A percentile compares a stretch with the other conserved stretches of the same genome.
phyloP scores from a whole-genome alignment of 2,888 invertebrate genomes.

The Macrosoma leucophasiata region DNA sequence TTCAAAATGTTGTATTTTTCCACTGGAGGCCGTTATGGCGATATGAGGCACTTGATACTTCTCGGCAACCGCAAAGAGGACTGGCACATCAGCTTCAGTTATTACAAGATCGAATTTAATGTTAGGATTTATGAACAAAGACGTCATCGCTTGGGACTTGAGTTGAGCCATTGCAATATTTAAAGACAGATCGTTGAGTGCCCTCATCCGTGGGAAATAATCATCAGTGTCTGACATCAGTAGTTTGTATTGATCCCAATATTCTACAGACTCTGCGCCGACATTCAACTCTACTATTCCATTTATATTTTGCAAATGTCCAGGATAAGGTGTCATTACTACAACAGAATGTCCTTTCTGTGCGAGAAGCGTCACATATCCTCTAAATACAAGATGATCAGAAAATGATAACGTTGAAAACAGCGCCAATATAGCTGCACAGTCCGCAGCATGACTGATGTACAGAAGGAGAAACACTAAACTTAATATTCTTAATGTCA shows the following conservation, averaged over 20 bases:
- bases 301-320: conserved; percentile 51
- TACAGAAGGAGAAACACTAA: conserved; percentile 15
- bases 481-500: conserved; percentile 18
- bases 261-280: conserved; percentile 46
- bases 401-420: conserved; percentile 59
- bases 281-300: conserved; percentile 56
- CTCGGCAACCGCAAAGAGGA: conserved; percentile 66
- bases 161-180: conserved; percentile 57
- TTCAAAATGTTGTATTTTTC: conserved; percentile 63
- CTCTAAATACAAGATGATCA: conserved; percentile 59
- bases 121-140: conserved; percentile 53
- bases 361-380: conserved; percentile 50
- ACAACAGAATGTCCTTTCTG: conserved; percentile 53
- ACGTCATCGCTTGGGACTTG: conserved; percentile 56
- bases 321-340: conserved; percentile 64
- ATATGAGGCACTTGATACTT: conserved; percentile 73
- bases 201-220: conserved; percentile 42
- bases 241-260: conserved; percentile 54
- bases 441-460: conserved; percentile 13
- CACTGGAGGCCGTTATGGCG: conserved; percentile 65
- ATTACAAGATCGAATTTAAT: conserved; percentile 74
- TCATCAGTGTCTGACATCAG: conserved; percentile 56
- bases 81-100: conserved; percentile 69
- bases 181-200: conserved; percentile 46
- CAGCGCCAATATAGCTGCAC: conserved; percentile 51